Evolutionary conservation across 1,140 invertebrate species (phyloP).

Genomic region (Maconellicoccus hirsutus): DNA sequence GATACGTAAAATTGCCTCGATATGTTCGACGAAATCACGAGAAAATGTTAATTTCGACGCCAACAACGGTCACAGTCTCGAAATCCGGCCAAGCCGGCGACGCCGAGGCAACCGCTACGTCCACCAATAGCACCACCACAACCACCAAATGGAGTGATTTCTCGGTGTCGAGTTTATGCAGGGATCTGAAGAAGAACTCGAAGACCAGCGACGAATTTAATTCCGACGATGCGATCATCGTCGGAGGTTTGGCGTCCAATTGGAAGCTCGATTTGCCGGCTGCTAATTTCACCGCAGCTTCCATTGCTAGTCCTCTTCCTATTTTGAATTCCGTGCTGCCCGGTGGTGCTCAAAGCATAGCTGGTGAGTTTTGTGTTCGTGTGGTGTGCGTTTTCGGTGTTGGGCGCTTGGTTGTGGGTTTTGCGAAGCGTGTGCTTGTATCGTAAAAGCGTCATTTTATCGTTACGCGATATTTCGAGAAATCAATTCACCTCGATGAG

Average conservation of each 20-base stretch:
- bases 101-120: background rate
- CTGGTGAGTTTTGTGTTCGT: background rate
- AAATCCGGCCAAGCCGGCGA: background rate
- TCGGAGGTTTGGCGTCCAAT: conserved; percentile 4
- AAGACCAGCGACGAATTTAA: background rate
- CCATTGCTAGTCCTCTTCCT: background rate
- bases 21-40: background rate
- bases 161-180: conserved; percentile 29
- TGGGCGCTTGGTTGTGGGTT: too few relatives aligned
- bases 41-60: conserved; percentile 10
- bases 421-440: too few relatives aligned
- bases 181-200: conserved; percentile 27
- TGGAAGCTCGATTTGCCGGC: background rate
- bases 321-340: conserved; percentile 4
- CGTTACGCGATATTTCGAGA: too few relatives aligned
- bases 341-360: background rate
- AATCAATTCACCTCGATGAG: too few relatives aligned
- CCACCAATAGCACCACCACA: conserved; percentile 18
- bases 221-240: conserved; percentile 1
- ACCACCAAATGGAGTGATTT: conserved; percentile 30
- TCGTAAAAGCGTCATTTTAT: too few relatives aligned
- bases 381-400: too few relatives aligned
- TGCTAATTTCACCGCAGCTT: background rate
- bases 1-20: background rate
- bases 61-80: background rate